Evolutionary conservation across 1,140 invertebrate genomes (phyloP).

Genomic region (Potamilus streckersoni): DNA sequence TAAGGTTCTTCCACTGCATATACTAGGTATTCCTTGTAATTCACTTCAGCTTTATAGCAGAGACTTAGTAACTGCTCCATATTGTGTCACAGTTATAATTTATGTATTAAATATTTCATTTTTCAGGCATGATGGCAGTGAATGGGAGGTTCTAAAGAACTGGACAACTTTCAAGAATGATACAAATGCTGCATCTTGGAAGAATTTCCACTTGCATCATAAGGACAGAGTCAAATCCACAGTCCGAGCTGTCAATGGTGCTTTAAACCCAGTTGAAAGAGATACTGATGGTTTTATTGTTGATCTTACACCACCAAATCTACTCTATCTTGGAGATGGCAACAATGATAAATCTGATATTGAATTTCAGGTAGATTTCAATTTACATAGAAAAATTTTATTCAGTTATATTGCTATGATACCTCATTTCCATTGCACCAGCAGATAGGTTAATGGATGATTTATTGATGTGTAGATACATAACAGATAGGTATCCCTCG

Average conservation of each 20-base stretch:
- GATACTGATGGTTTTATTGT: conserved; percentile 22
- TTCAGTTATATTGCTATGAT: too few relatives aligned
- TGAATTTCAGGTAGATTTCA: conserved; percentile 21
- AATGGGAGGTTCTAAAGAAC: conserved; percentile 9
- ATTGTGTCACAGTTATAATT: too few relatives aligned
- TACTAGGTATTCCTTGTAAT: too few relatives aligned
- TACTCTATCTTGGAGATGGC: conserved; percentile 22
- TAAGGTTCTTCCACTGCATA: too few relatives aligned
- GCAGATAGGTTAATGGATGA: too few relatives aligned
- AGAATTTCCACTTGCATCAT: conserved; percentile 23
- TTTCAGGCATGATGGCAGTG: not conserved
- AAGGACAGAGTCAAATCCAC: conserved; percentile 14
- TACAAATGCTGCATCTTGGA: conserved; percentile 9
- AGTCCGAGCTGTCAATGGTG: conserved; percentile 22
- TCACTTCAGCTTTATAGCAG: too few relatives aligned
- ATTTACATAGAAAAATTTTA: too few relatives aligned
- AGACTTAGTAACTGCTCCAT: too few relatives aligned
- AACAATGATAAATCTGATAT: conserved; percentile 7
- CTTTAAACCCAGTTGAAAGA: conserved; percentile 13
- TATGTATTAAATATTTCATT: not conserved
- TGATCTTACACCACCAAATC: conserved; percentile 24
- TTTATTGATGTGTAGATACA: too few relatives aligned
- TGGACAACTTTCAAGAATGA: conserved; percentile 19
- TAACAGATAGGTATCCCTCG: too few relatives aligned
- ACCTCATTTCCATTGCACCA: too few relatives aligned